Evolutionary conservation across 2,888 invertebrate genomes (phyloP).

Genomic region (Agrotis exclamationis): DNA sequence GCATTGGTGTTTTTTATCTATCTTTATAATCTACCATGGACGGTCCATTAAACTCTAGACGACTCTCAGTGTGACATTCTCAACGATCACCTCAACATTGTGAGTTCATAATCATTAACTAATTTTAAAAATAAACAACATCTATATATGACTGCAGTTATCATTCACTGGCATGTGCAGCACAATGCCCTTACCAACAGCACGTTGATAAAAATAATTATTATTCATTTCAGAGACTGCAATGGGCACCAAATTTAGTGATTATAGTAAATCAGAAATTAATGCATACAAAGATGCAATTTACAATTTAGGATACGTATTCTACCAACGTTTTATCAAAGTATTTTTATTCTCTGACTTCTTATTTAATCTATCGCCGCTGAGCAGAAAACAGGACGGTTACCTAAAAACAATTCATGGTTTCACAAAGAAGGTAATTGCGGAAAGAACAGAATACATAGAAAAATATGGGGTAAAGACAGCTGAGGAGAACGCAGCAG

Average conservation of each 20-base stretch:
- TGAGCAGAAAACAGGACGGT: conserved; percentile 86
- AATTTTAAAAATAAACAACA: not conserved
- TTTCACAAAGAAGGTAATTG: conserved; percentile 86
- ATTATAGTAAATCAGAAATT: conserved; percentile 73
- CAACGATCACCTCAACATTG: not conserved
- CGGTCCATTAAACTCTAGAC: not conserved
- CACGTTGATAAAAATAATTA: not conserved
- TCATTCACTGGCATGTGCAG: not conserved
- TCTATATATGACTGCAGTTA: not conserved
- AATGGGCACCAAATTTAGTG: conserved; percentile 92
- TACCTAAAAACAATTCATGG: conserved; percentile 78
- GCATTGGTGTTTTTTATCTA: not conserved
- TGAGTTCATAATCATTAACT: not conserved
- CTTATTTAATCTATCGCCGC: conserved; percentile 88
- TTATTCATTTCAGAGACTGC: conserved; percentile 90
- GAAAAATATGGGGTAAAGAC: conserved; percentile 58
- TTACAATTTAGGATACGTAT: conserved; percentile 80
- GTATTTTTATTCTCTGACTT: conserved; percentile 91
- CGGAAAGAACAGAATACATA: conserved; percentile 67
- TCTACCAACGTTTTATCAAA: conserved; percentile 81
- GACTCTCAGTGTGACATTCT: not conserved
- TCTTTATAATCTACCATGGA: not conserved
- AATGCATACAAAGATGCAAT: conserved; percentile 91
- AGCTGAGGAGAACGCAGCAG: conserved; percentile 48
- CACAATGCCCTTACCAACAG: not conserved